Evolutionary conservation across 2,888 invertebrate genomes (phyloP), one percentile per base, ranked within the genome.

Genomic region (Choristoneura rosaceana): DNA sequence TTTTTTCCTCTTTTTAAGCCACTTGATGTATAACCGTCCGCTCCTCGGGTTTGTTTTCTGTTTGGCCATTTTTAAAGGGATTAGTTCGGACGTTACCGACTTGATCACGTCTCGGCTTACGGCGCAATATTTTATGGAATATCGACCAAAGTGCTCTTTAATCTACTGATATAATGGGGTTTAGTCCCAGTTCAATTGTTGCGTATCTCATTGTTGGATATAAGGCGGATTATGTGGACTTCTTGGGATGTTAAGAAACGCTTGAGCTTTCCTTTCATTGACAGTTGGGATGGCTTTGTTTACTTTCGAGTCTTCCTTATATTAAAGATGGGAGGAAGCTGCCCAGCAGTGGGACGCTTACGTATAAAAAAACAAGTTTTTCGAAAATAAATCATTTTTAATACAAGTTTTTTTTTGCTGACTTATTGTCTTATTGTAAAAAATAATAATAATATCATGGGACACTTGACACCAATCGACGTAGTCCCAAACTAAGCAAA

Each of bases 1-100:
- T 64, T 73, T 73, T 66, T 78, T 80, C 80, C 79, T 78, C 82
- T 82, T 90, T 90, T 91, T 90, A 87, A 89, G 88, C 87, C 90
- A 85, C 86, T 89, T 90, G 91, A 92, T 89, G 87, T 90, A 91
- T 89, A 87, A 85, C 88, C 83, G 79, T 78, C 83, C 81, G 85
- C 88, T 84, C 90, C 88, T 88, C 89, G 85, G 84, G 92, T 90
- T 90, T 89, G 91, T 92, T 90, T 90, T 92, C 91, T 90, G 89
- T 91, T 93, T 89, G 92, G 92, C 92, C 90, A 94, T 94, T 93
- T 93, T 94, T 94, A 94, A 93, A 86, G 84, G 93, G 93, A 93
- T 94, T 93, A 93, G 7, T 87, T 83, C 76, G 78, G 80, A 83
- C 82, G 79, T 78, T 80, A 81, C 83, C 82, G 83, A 82, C 87